These are phyloP conservation scores for Netelia fuscicornis DNA, from an alignment of 2,888 invertebrate genomes.

Conservation along the genomic window DNA sequence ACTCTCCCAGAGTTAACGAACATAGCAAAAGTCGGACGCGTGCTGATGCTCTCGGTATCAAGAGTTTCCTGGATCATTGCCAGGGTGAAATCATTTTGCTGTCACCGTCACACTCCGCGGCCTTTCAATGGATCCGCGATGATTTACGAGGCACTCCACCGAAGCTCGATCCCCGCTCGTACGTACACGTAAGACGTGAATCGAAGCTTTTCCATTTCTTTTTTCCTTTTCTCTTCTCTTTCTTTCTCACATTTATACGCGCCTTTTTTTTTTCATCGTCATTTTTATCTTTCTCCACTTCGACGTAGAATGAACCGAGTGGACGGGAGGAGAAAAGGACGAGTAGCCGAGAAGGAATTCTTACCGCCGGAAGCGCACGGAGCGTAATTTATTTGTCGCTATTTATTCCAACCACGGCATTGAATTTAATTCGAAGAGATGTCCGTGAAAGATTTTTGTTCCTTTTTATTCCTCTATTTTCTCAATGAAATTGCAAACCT, in stretches of 20 bases:
- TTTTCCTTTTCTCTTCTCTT: constrained; percentile 11
- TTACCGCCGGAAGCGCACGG: constrained; percentile 19
- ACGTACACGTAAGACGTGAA: constrained; percentile 30
- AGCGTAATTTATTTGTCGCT: constrained; percentile 37
- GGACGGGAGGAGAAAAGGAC: constrained; percentile 15
- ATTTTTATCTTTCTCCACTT: no score
- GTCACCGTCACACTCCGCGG: constrained; percentile 70
- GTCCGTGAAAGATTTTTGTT: not conserved
- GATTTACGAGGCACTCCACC: constrained; percentile 61
- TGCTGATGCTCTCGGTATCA: constrained; percentile 18
- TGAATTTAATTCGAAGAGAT: constrained; percentile 6
- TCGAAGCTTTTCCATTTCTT: constrained; percentile 42
- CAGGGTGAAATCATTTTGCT: constrained; percentile 80
- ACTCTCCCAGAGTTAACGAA: not conserved
- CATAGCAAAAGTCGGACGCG: constrained; percentile 21
- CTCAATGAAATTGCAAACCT: no score
- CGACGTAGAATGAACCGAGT: constrained; percentile 17
- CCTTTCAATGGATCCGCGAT: constrained; percentile 64
- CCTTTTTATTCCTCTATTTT: no score
- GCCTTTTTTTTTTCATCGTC: no score
- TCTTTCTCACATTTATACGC: not conserved
- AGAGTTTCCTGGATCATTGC: constrained; percentile 80
- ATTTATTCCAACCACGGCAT: constrained; percentile 21
- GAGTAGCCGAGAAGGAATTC: not conserved
- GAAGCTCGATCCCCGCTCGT: constrained; percentile 43